These are phyloP conservation scores for Sciurus niger DNA, from an alignment of 2,113 vertebrate species.

Conservation along the genomic window DNA sequence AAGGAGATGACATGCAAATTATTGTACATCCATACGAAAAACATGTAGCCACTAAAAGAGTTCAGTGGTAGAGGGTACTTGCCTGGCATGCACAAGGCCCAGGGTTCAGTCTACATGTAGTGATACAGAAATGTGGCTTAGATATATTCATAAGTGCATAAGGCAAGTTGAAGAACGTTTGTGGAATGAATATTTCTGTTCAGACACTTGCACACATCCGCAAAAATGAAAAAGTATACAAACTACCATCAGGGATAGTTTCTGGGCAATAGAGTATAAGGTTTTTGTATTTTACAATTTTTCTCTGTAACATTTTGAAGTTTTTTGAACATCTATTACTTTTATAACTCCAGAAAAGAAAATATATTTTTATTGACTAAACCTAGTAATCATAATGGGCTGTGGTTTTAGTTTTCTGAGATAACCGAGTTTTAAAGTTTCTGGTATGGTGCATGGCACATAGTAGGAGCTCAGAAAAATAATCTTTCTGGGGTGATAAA, in stretches of 20 bases:
- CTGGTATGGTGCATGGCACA: not conserved
- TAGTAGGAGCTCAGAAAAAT: not conserved
- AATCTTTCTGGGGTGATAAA: not conserved
- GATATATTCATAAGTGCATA: constrained; percentile 30
- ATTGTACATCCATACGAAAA: not conserved
- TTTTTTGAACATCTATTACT: constrained; percentile 1
- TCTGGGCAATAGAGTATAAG: not conserved
- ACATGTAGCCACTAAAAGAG: not conserved
- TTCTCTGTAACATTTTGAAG: constrained; percentile 2
- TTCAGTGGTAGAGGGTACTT: not conserved
- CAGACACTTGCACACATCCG: not conserved
- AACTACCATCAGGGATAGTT: not conserved
- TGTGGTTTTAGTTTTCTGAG: constrained; percentile 47
- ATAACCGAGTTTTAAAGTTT: not conserved
- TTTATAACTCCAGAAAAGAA: constrained; percentile 37
- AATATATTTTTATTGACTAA: not conserved
- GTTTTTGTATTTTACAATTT: constrained; percentile 38
- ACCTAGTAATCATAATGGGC: not conserved
- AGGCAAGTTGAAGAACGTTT: not conserved
- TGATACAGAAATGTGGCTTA: not conserved
- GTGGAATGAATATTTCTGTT: constrained; percentile 30
- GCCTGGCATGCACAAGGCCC: not conserved
- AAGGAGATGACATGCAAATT: constrained; percentile 38
- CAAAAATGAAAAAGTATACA: not conserved
- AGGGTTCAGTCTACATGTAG: not conserved